Base-by-base conservation (phyloP, 2,888 invertebrate species). In the Xanthostigma xanthostigma region DNA sequence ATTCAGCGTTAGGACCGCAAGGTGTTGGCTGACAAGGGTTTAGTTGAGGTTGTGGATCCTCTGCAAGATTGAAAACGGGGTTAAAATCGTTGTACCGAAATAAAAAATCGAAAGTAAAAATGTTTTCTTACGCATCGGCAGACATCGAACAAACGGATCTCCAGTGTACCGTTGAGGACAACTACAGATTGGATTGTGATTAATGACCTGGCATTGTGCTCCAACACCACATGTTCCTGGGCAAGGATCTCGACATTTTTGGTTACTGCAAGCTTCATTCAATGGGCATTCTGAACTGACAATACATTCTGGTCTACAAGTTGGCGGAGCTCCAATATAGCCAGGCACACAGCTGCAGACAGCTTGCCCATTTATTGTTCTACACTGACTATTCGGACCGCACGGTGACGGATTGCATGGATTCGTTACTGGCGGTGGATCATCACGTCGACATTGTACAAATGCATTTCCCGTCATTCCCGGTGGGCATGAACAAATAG, bases 341-440 rank as follows among this genome's bases (percentile, higher is more conserved):
- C 67, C 68, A 14, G 67, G 59, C 14, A 67, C 58, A 51, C 74
- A 75, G 41, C 68, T 64, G 52, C 74, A 75, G 2, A 65, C 78
- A 14, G 81, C 79, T 61, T 79, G 78, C 34, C 77, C 77, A 55
- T 77, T 78, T 14, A 73, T 61, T 66, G 74, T 60, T 46, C 66
- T 58, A 55, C 70, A 70, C 50, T 65, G 58, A 59, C 68, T 60
- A 61, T 67, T 63, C n/a, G 66, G 64, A 8, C 68, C 68, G 63
- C 86, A 87, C 2, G 84, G 85, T 12, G 79, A 75, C 42, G 83
- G 82, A 49, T 72, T 64, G 59, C 84, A 85, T 8, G 84, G 82
- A 59, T 83, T 72, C 42, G 58, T 65, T 40, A 59, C 52, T 37
- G 64, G 55, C 37, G 53, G 48, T 41, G 51, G 50, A 6, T 27